These are phyloP conservation scores for Drosophila rellima DNA, from an alignment of 2,888 invertebrate species.

Conservation along the genomic window DNA sequence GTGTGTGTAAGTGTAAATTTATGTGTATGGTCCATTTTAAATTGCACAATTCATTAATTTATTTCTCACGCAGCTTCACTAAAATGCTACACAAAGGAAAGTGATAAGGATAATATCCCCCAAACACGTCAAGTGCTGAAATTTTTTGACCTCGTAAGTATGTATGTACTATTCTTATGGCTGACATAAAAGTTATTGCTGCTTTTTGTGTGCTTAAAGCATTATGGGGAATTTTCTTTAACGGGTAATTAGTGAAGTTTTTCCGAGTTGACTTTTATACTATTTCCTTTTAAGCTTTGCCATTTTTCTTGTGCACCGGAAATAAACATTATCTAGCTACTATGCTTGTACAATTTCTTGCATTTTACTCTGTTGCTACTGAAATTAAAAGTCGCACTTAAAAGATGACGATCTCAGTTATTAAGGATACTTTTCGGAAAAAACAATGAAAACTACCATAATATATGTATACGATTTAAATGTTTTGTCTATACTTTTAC, in stretches of 20 bases:
- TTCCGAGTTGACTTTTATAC: conserved; percentile 36
- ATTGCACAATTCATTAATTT: conserved; percentile 50
- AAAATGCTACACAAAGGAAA: conserved; percentile 36
- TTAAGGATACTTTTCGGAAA: not conserved
- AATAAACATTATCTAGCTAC: conserved; percentile 8
- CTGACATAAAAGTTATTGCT: conserved; percentile 62
- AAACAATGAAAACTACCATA: not conserved
- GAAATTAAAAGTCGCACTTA: conserved; percentile 8
- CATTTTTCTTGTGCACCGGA: conserved; percentile 6
- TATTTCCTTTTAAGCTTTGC: conserved; percentile 8
- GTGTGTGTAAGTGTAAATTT: conserved; percentile 1
- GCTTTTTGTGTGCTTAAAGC: conserved; percentile 25
- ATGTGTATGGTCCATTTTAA: conserved; percentile 33
- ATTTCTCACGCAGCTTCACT: conserved; percentile 42
- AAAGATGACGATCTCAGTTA: not conserved
- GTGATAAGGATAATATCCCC: conserved; percentile 31
- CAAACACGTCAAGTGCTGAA: conserved; percentile 35
- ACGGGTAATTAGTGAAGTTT: conserved; percentile 72
- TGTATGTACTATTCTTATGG: conserved; percentile 32
- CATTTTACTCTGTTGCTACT: not conserved
- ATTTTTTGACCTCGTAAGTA: conserved; percentile 30
- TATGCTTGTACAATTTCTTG: conserved; percentile 12
- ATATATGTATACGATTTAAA: not conserved
- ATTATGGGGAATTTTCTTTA: conserved; percentile 49
- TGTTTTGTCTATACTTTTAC: not conserved